A percentile compares a stretch with the other conserved stretches of the same genome.
Evolutionary conservation across 2,797 vertebrate genomes (phyloP).

Genomic region (Myoxocephalus aenaeus): DNA sequence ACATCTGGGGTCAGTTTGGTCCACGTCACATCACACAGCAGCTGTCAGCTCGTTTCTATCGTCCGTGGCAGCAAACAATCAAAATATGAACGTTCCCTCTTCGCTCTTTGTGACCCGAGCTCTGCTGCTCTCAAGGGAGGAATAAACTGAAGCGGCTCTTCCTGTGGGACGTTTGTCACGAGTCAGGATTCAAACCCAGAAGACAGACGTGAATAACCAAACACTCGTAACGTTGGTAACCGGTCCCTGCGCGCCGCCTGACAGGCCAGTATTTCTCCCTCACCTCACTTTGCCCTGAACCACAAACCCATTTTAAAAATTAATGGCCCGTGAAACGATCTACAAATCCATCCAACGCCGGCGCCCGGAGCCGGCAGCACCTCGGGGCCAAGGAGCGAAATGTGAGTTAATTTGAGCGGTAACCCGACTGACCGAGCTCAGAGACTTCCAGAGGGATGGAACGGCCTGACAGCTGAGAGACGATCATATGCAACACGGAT

Average conservation of each 20-base stretch:
- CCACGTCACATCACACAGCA: too few relatives aligned
- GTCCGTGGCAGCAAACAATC: too few relatives aligned
- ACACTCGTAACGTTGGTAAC: not conserved
- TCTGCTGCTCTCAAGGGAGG: too few relatives aligned
- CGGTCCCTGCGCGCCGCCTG: not conserved
- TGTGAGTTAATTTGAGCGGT: not conserved
- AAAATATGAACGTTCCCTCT: too few relatives aligned
- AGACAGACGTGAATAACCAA: too few relatives aligned
- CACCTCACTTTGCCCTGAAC: slow-evolving; percentile 53
- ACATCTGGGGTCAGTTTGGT: too few relatives aligned
- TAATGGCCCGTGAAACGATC: slow-evolving; percentile 63
- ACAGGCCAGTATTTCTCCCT: slow-evolving; percentile 1
- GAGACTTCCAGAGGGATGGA: not conserved
- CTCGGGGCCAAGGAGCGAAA: not conserved
- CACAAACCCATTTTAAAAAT: slow-evolving; percentile 68
- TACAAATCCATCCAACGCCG: slow-evolving; percentile 12
- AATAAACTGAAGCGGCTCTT: too few relatives aligned
- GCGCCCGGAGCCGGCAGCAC: not conserved
- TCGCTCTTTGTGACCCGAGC: too few relatives aligned
- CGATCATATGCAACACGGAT: not conserved
- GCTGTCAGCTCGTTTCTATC: too few relatives aligned
- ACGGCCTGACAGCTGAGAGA: not conserved
- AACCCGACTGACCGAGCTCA: not conserved
- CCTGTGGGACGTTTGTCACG: too few relatives aligned
- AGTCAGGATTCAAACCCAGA: too few relatives aligned